Evolutionary conservation across 2,888 invertebrate species (phyloP).

Genomic region (Pycnomerus fuliginosus): DNA sequence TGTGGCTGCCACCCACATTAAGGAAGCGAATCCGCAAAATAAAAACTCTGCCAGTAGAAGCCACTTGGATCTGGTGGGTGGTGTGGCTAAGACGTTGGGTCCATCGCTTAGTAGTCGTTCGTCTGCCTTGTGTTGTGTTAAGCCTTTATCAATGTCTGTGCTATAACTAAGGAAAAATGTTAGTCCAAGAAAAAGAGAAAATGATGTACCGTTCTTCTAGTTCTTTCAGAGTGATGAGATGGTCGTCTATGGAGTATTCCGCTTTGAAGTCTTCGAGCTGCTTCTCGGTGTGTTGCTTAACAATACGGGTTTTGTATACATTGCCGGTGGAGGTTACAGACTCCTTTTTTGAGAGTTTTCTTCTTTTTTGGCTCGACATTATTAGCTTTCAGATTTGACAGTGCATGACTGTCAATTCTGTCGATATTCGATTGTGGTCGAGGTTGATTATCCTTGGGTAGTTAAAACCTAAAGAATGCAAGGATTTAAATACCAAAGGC

Average conservation of each 20-base stretch:
- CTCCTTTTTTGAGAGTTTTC: no score
- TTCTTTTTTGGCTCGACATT: no score
- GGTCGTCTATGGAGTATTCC: constrained; percentile 41
- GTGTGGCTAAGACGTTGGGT: constrained; percentile 63
- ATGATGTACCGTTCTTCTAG: constrained; percentile 35
- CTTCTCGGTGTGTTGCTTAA: constrained; percentile 24
- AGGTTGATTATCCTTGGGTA: no score
- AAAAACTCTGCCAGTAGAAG: constrained; percentile 64
- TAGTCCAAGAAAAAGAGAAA: neutral
- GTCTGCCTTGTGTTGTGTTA: constrained; percentile 57
- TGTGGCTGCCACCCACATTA: constrained; percentile 67
- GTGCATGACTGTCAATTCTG: no score
- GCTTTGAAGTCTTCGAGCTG: constrained; percentile 36
- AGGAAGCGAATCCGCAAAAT: constrained; percentile 70
- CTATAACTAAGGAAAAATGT: constrained; percentile 46
- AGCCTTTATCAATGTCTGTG: constrained; percentile 56
- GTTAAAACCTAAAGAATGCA: no score
- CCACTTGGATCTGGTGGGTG: constrained; percentile 62
- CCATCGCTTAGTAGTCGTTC: constrained; percentile 59
- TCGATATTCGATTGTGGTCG: no score
- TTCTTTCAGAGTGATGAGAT: constrained; percentile 36
- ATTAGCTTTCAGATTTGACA: no score
- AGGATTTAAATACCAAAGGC: no score
- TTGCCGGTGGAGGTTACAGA: constrained; percentile 25
- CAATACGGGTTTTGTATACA: constrained; percentile 27